phyloP scores from a whole-genome alignment of 2,113 vertebrate species.

The Hemichromis elongatus region DNA sequence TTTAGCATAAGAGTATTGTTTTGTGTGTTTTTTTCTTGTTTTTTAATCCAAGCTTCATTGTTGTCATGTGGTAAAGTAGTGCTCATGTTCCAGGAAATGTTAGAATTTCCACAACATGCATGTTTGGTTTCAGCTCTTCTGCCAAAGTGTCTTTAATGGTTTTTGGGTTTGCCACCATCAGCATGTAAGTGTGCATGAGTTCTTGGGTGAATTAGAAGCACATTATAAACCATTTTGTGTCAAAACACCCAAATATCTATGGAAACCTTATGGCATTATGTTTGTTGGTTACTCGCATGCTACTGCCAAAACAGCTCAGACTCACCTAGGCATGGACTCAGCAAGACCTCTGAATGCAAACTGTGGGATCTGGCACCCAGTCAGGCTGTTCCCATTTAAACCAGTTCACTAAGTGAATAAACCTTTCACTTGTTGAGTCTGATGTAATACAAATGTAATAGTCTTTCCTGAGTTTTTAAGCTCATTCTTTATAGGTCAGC shows the following conservation, averaged over 20 bases:
- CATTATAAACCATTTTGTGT: background rate
- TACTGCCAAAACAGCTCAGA: background rate
- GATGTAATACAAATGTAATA: background rate
- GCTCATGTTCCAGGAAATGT: background rate
- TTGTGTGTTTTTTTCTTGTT: background rate
- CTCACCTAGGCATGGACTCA: background rate
- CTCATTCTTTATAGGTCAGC: background rate
- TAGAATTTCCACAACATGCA: background rate
- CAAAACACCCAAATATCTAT: background rate
- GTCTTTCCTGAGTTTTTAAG: background rate
- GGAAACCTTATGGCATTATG: background rate
- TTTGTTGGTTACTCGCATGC: background rate
- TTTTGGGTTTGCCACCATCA: background rate
- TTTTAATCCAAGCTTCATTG: background rate
- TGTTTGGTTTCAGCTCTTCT: background rate
- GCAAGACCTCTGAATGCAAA: background rate
- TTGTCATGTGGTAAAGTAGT: background rate
- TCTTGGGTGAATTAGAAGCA: background rate
- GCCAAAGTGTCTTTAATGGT: background rate
- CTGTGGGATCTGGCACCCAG: background rate
- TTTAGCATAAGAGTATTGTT: background rate
- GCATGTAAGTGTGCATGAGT: background rate
- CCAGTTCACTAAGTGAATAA: background rate
- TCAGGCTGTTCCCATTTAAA: background rate
- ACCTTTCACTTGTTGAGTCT: background rate